phyloP scores from a whole-genome alignment of 37 sponge, comb jelly and placozoan genomes.

The Haliclona indistincta region DNA sequence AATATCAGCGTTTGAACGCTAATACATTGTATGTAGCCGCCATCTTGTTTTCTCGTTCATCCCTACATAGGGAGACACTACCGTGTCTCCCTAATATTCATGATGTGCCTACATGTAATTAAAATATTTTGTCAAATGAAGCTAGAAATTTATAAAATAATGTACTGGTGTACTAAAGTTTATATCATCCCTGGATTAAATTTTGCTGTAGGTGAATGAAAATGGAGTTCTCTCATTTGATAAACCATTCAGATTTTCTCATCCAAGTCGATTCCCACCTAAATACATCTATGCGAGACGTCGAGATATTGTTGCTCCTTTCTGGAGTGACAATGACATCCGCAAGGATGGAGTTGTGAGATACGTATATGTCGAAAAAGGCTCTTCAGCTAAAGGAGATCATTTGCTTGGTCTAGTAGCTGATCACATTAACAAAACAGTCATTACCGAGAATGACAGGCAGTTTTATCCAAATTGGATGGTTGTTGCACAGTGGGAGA shows the following conservation, averaged over 20 bases:
- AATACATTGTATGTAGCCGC: too few relatives aligned
- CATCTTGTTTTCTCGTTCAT: too few relatives aligned
- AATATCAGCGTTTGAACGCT: too few relatives aligned
- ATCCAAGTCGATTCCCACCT: constrained; percentile 12
- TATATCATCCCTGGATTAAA: not conserved
- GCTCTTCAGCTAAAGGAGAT: not conserved
- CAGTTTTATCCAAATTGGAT: constrained; percentile 1
- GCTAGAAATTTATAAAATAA: too few relatives aligned
- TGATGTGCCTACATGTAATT: too few relatives aligned
- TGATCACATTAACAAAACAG: not conserved
- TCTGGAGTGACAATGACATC: constrained; percentile 17
- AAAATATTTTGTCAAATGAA: too few relatives aligned
- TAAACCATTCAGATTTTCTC: constrained; percentile 3
- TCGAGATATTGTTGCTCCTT: not conserved
- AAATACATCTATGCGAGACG: too few relatives aligned
- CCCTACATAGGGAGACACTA: too few relatives aligned
- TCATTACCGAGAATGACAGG: not conserved
- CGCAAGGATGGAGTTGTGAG: too few relatives aligned
- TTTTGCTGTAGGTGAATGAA: constrained; percentile 10
- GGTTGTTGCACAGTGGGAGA: constrained; percentile 4
- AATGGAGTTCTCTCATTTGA: constrained; percentile 13
- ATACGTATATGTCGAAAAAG: not conserved
- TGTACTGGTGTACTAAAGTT: too few relatives aligned
- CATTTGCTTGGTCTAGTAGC: not conserved
- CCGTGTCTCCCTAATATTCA: too few relatives aligned